Percentiles rank a stretch among this genome's conserved stretches.
phyloP scores from a whole-genome alignment of 2,797 vertebrate genomes.

The Platalea minor region DNA sequence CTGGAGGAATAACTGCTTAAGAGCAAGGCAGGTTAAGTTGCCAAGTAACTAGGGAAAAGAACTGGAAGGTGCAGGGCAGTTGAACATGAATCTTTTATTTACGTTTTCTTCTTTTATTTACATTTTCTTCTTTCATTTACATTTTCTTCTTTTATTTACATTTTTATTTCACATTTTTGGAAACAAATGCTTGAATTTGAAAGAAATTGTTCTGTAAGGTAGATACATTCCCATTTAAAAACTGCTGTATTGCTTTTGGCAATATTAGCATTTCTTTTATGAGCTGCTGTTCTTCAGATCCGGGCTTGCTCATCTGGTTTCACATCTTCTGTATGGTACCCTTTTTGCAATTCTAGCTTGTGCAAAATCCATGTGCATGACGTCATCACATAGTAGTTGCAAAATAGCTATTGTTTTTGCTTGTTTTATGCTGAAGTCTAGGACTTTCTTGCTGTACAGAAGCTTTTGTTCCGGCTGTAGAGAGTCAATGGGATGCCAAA shows the following conservation, averaged over 20 bases:
- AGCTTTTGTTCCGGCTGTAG: background rate
- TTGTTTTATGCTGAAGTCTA: background rate
- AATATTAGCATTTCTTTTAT: background rate
- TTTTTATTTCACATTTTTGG: background rate
- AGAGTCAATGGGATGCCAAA: background rate
- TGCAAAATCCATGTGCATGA: background rate
- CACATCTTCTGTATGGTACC: background rate
- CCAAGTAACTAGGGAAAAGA: background rate
- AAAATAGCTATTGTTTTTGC: background rate
- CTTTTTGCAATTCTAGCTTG: background rate
- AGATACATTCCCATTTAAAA: background rate
- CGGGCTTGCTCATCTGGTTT: background rate
- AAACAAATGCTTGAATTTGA: background rate
- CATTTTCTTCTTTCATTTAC: background rate
- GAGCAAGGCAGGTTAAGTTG: background rate
- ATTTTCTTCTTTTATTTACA: background rate
- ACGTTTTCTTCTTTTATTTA: background rate
- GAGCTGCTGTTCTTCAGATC: background rate
- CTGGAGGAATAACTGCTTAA: background rate
- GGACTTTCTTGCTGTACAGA: background rate
- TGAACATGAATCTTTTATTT: background rate
- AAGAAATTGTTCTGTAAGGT: background rate
- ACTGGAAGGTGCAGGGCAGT: background rate
- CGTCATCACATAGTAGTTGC: background rate
- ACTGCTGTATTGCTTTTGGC: background rate